phyloP scores from a whole-genome alignment of 2,888 invertebrate species.

The Drosophila neoperkinsi region DNA sequence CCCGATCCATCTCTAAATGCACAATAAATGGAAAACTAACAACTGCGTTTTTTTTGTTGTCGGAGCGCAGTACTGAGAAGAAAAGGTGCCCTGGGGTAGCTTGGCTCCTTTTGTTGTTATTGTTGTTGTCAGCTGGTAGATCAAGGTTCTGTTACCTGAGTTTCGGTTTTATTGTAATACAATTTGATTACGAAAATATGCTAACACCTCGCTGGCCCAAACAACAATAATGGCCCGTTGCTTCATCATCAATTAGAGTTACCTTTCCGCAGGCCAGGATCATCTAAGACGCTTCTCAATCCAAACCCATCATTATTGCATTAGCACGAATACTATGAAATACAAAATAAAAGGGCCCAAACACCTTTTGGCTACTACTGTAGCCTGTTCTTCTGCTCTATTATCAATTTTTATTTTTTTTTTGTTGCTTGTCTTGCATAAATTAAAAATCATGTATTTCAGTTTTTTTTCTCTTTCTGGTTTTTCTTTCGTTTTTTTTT shows the following conservation, averaged over 20 bases:
- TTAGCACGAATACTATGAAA: constrained; percentile 48
- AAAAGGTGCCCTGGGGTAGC: constrained; percentile 33
- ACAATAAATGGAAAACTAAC: constrained; percentile 77
- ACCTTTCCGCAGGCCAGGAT: constrained; percentile 78
- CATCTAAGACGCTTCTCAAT: constrained; percentile 34
- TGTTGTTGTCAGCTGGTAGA: constrained; percentile 63
- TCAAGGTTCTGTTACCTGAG: constrained; percentile 57
- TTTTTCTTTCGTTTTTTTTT: neutral
- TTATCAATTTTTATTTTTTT: constrained; percentile 56
- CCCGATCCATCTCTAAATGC: constrained; percentile 53
- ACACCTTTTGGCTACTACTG: constrained; percentile 71
- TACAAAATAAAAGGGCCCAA: constrained; percentile 14
- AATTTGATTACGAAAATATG: constrained; percentile 79
- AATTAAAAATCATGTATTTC: constrained; percentile 74
- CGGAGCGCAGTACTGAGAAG: constrained; percentile 10
- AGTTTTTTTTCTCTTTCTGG: constrained; percentile 8
- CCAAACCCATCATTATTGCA: constrained; percentile 68
- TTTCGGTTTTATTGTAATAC: constrained; percentile 61
- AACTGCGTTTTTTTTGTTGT: constrained; percentile 61
- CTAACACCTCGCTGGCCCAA: constrained; percentile 72
- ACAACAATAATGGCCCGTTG: constrained; percentile 56
- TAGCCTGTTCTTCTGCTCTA: constrained; percentile 43
- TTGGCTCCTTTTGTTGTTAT: constrained; percentile 42
- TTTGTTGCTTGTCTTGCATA: constrained; percentile 56
- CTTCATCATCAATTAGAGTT: constrained; percentile 78